A percentile compares a stretch with the other conserved stretches of the same genome.
phyloP scores from a whole-genome alignment of 2,113 vertebrate species.

The Budorcas taxicolor region DNA sequence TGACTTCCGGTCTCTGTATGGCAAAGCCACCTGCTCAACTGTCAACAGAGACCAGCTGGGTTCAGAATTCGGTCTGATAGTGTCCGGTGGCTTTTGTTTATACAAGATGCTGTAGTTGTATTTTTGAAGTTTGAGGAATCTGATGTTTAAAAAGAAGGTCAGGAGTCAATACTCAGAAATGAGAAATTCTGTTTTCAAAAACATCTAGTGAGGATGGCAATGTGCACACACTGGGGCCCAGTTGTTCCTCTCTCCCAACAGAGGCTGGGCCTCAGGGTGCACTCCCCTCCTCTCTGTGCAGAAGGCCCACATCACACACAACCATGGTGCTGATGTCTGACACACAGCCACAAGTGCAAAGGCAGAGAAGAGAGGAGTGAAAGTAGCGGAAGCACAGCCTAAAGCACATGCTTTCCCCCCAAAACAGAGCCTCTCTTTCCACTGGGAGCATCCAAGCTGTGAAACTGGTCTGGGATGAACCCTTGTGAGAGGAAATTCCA shows the following conservation, averaged over 20 bases:
- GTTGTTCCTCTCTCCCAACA: background rate
- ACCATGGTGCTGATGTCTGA: background rate
- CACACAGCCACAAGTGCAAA: background rate
- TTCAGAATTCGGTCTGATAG: background rate
- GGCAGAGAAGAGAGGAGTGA: background rate
- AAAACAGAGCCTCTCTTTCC: background rate
- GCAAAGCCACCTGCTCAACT: background rate
- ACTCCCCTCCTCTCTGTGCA: background rate
- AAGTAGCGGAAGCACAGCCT: background rate
- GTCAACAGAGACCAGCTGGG: background rate
- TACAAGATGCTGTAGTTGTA: background rate
- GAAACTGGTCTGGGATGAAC: background rate
- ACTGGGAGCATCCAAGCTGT: background rate
- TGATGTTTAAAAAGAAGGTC: slow-evolving; percentile 51
- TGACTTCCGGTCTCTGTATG: slow-evolving; percentile 72
- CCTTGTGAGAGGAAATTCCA: background rate
- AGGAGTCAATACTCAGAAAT: slow-evolving; percentile 64
- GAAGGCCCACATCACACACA: background rate
- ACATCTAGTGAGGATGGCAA: background rate
- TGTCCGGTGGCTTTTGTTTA: slow-evolving; percentile 70
- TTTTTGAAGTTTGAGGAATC: slow-evolving; percentile 72
- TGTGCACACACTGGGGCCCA: too few species aligned
- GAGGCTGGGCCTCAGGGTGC: background rate
- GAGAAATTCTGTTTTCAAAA: background rate
- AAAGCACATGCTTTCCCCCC: background rate